These are phyloP conservation scores for Prenolepis imparis DNA, from an alignment of 2,888 invertebrate species.

Conservation along the genomic window DNA sequence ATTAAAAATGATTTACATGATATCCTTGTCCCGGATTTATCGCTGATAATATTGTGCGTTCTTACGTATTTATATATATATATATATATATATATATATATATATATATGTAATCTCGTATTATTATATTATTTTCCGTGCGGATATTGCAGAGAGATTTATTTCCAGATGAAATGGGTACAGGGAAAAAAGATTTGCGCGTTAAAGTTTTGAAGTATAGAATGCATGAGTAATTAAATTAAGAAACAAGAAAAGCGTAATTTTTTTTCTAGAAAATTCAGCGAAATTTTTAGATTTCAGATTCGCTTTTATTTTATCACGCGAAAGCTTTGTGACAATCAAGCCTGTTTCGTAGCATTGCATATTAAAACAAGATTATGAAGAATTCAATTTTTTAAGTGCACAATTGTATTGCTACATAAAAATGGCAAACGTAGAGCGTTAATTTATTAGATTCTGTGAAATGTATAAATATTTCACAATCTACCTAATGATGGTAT, in stretches of 20 bases:
- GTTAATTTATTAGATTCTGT: background rate
- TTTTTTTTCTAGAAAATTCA: background rate
- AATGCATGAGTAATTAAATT: background rate
- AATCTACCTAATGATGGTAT: background rate
- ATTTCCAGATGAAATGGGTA: background rate
- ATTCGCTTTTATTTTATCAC: background rate
- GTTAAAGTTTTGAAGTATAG: constrained; percentile 19
- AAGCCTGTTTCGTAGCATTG: background rate
- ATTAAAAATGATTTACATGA: constrained; percentile 19
- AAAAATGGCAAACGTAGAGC: background rate
- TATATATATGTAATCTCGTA: no score
- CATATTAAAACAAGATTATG: constrained; percentile 3
- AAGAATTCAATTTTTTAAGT: background rate
- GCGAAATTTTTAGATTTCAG: background rate
- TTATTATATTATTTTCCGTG: constrained; percentile 11
- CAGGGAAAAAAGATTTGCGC: constrained; percentile 31
- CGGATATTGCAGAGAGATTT: constrained; percentile 11
- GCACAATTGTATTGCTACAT: background rate
- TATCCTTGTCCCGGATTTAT: constrained; percentile 1
- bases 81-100: no score
- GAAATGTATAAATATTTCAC: background rate
- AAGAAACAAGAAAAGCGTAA: background rate
- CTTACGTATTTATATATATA: constrained; percentile 29
- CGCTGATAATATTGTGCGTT: background rate
- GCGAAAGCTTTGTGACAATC: background rate